These are phyloP conservation scores for Heloderma charlesbogerti DNA, from an alignment of 2,113 vertebrate genomes.

Conservation along the genomic window DNA sequence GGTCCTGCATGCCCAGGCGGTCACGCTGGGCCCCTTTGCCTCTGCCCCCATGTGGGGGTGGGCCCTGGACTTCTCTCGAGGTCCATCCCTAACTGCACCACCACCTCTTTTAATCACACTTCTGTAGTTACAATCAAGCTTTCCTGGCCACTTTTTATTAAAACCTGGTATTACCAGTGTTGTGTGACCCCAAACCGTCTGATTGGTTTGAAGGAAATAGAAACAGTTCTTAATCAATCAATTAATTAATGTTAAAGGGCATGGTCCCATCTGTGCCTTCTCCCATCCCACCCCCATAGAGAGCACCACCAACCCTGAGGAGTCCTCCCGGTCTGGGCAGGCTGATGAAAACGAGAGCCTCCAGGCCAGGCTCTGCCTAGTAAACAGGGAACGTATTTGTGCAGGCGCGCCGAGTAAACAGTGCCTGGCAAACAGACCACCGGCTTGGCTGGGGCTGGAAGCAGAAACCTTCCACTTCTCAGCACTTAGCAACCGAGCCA, in stretches of 20 bases:
- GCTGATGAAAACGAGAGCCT: slow-evolving; percentile 52
- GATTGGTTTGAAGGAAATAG: neutral
- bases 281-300: neutral
- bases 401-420: slow-evolving; percentile 59
- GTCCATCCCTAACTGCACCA: too few relatives aligned
- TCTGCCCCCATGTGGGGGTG: too few relatives aligned
- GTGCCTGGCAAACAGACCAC: slow-evolving; percentile 35
- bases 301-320: neutral
- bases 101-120: too few relatives aligned
- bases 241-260: neutral
- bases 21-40: too few relatives aligned
- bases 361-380: slow-evolving; percentile 34
- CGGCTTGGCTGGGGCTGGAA: slow-evolving; percentile 27
- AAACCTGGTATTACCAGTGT: neutral
- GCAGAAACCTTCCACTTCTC: slow-evolving; percentile 63
- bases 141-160: neutral
- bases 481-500: slow-evolving; percentile 62
- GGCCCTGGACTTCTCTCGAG: too few relatives aligned
- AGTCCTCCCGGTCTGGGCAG: slow-evolving; percentile 33
- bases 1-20: too few relatives aligned
- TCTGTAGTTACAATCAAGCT: neutral
- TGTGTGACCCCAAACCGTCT: neutral
- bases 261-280: neutral
- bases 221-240: neutral
- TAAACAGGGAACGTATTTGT: slow-evolving; percentile 50